phyloP scores from a whole-genome alignment of 2,113 vertebrate species.

The Bagarius yarrelli region DNA sequence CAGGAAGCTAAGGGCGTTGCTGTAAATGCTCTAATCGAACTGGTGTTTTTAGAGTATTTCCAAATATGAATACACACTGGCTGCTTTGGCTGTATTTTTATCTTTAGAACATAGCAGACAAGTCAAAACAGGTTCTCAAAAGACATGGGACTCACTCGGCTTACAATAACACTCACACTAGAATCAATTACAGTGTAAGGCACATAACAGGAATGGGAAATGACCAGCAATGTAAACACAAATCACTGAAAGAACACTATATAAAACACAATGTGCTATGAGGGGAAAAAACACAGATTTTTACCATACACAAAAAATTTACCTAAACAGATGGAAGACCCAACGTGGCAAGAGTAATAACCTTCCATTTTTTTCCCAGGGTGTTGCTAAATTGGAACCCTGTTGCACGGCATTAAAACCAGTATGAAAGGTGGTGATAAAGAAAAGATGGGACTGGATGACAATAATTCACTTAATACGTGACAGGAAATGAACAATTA shows the following conservation, averaged over 20 bases:
- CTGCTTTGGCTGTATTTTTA: not conserved
- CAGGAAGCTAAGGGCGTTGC: not conserved
- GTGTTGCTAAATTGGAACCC: too few relatives aligned
- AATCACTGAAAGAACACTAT: conserved; percentile 25
- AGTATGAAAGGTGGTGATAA: too few relatives aligned
- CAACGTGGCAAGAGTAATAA: too few relatives aligned
- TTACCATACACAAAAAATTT: too few relatives aligned
- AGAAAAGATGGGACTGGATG: too few relatives aligned
- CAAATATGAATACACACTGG: conserved; percentile 36
- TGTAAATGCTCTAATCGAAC: not conserved
- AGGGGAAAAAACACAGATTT: conserved; percentile 2
- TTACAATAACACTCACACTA: conserved; percentile 50
- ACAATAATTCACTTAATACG: too few relatives aligned
- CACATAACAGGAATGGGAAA: conserved; percentile 54
- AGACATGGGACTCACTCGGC: conserved; percentile 27
- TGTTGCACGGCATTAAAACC: too few relatives aligned
- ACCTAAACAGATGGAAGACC: too few relatives aligned
- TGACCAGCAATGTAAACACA: conserved; percentile 49
- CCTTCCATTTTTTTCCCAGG: too few relatives aligned
- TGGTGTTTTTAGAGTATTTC: conserved; percentile 12
- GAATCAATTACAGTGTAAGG: conserved; percentile 46
- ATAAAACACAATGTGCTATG: conserved; percentile 23
- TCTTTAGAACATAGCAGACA: conserved; percentile 14
- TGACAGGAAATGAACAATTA: too few relatives aligned
- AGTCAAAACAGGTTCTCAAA: conserved; percentile 44